These are phyloP conservation scores for Melitaea cinxia DNA, from an alignment of 1,140 invertebrate genomes.

Conservation along the genomic window DNA sequence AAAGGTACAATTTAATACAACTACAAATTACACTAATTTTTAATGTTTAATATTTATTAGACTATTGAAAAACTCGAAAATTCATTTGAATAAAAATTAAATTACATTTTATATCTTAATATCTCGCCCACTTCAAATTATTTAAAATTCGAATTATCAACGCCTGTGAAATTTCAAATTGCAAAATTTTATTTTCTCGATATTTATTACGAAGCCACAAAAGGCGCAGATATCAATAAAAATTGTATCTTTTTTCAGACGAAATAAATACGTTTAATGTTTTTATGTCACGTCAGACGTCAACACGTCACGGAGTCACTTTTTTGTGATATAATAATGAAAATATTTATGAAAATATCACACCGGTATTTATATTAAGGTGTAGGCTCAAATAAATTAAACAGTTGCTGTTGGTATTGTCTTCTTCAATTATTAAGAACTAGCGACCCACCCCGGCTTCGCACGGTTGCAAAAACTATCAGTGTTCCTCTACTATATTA, in stretches of 20 bases:
- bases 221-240: background rate
- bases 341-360: background rate
- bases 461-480: no score
- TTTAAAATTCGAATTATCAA: background rate
- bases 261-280: background rate
- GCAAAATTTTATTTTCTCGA: background rate
- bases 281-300: constrained; percentile 1
- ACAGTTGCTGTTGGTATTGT: no score
- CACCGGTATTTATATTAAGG: background rate
- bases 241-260: background rate
- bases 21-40: no score
- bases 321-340: background rate
- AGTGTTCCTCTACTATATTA: no score
- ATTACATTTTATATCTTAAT: no score
- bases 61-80: no score
- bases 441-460: no score
- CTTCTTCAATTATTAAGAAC: no score
- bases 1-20: no score
- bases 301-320: background rate
- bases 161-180: background rate
- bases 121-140: no score
- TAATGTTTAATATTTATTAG: no score
- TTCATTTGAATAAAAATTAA: no score
- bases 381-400: background rate
- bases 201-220: background rate